phyloP scores from a whole-genome alignment of 2,113 vertebrate species.

The Tonatia bakeri region DNA sequence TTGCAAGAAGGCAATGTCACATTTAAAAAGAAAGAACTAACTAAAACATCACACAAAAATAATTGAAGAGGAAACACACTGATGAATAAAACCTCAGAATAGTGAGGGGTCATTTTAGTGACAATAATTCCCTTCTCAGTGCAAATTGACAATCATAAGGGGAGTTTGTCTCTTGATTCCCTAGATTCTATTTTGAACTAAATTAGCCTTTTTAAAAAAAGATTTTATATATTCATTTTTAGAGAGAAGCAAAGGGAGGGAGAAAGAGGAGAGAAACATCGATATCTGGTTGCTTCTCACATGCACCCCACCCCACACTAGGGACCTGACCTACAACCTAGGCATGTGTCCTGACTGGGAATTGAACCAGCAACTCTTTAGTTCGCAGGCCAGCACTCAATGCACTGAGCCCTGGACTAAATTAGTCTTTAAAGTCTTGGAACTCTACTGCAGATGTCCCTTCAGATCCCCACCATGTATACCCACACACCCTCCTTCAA shows the following conservation, averaged over 20 bases:
- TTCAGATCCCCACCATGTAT: background rate
- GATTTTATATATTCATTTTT: too few species aligned
- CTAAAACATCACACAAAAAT: background rate
- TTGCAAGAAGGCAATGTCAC: background rate
- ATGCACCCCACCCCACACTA: too few species aligned
- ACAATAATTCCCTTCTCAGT: background rate
- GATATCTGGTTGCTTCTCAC: too few species aligned
- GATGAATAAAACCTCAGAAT: background rate
- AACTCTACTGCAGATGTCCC: background rate
- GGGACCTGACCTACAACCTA: too few species aligned
- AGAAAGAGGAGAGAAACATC: too few species aligned
- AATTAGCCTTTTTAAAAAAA: background rate
- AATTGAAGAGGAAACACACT: background rate
- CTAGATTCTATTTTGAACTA: background rate
- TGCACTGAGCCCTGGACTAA: background rate
- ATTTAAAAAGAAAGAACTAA: constrained; percentile 4
- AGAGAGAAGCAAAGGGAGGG: too few species aligned
- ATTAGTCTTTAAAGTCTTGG: background rate
- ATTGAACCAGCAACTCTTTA: too few species aligned
- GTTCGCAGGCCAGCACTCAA: too few species aligned
- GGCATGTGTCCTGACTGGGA: too few species aligned
- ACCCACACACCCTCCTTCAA: background rate
- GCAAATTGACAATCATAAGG: background rate
- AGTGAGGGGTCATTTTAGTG: background rate
- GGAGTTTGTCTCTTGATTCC: background rate